Conservation (phyloP, 1,140 invertebrate genomes). For the Caenorhabditis latens region DNA sequence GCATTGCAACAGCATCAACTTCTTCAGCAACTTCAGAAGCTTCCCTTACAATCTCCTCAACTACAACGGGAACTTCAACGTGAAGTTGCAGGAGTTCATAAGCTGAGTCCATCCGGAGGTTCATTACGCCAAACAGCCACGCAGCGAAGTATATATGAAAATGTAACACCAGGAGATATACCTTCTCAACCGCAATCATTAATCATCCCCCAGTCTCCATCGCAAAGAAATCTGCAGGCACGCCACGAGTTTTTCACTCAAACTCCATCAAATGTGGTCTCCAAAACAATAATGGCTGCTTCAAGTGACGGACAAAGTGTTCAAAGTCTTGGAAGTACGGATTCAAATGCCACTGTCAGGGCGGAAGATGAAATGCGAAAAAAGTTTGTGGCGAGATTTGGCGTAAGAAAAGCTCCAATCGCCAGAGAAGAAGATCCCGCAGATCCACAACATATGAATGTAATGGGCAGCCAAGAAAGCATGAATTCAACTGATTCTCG, state of each 20-base stretch:
- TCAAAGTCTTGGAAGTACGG: slow-evolving; percentile 28
- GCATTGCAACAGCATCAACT: slow-evolving; percentile 36
- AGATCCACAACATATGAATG: slow-evolving; percentile 36
- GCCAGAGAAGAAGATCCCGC: slow-evolving; percentile 57
- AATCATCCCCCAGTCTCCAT: slow-evolving; percentile 19
- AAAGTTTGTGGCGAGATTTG: slow-evolving; percentile 60
- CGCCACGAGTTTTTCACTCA: slow-evolving; percentile 24
- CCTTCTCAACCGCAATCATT: slow-evolving; percentile 33
- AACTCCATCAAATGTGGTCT: slow-evolving; percentile 22
- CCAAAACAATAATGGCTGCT: slow-evolving; percentile 43
- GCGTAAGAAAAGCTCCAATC: slow-evolving; percentile 55
- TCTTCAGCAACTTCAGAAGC: slow-evolving; percentile 29
- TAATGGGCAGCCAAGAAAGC: slow-evolving; percentile 51
- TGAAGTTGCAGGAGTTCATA: slow-evolving; percentile 24
- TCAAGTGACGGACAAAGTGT: slow-evolving; percentile 45
- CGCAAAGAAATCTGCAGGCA: background rate
- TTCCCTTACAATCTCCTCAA: background rate
- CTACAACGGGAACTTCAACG: background rate
- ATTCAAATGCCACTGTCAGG: slow-evolving; percentile 7
- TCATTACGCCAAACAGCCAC: slow-evolving; percentile 9
- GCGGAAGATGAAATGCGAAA: slow-evolving; percentile 58
- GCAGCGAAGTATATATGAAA: slow-evolving; percentile 37
- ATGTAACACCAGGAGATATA: slow-evolving; percentile 22
- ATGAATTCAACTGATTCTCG: slow-evolving; percentile 47
- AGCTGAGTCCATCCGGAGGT: background rate